Conservation (phyloP, 2,888 invertebrate genomes). For the Athalia circularis region DNA sequence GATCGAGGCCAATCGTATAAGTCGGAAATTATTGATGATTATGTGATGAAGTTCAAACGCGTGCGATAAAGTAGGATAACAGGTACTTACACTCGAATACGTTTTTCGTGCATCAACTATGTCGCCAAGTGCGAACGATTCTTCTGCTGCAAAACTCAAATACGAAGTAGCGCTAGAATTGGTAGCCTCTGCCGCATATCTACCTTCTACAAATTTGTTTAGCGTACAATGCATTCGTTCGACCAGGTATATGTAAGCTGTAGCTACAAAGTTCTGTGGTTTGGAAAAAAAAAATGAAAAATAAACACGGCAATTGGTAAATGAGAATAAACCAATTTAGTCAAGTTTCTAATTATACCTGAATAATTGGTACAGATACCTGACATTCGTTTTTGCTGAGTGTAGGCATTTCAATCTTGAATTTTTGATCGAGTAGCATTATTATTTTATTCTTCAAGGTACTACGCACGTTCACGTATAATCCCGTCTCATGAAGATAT, state of each 20-base stretch:
- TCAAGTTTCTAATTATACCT: conserved; percentile 3
- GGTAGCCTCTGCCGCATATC: conserved; percentile 8
- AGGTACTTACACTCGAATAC: conserved; percentile 52
- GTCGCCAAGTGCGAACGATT: conserved; percentile 60
- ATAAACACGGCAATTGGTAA: not conserved
- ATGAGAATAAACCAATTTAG: conserved; percentile 2
- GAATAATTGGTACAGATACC: conserved; percentile 50
- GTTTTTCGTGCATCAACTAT: conserved; percentile 54
- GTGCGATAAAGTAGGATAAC: not conserved
- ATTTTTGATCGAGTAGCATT: conserved; percentile 64
- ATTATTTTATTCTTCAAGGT: conserved; percentile 60
- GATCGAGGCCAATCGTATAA: not conserved
- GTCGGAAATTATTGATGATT: not conserved
- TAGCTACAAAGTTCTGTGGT: conserved; percentile 60
- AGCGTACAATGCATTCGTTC: conserved; percentile 63
- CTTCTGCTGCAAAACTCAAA: conserved; percentile 59
- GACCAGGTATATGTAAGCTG: conserved; percentile 60
- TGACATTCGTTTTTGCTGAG: conserved; percentile 57
- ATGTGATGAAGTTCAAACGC: conserved; percentile 7
- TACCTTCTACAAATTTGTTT: conserved; percentile 56
- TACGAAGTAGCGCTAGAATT: not conserved
- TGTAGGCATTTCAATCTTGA: conserved; percentile 51
- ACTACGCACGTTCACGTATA: conserved; percentile 57
- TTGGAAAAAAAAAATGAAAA: not conserved
- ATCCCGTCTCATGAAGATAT: conserved; percentile 62